phyloP scores from a whole-genome alignment of 2,888 invertebrate genomes.

The Andrena flavipes region DNA sequence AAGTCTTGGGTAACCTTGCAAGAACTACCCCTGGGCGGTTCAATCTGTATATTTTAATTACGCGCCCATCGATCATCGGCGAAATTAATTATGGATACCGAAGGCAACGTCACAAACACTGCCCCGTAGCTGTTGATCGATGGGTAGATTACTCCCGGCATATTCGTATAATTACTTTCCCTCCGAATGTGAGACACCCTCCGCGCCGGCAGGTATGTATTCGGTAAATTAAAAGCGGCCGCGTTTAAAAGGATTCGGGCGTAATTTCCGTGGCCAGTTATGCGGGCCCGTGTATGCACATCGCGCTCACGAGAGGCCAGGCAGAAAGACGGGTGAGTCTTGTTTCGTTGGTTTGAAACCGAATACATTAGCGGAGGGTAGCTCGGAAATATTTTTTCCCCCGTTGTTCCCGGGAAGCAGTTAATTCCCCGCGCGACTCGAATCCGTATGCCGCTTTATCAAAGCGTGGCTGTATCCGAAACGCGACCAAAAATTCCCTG shows the following conservation, averaged over 20 bases:
- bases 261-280: conserved; percentile 9
- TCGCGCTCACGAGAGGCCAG: too few species aligned
- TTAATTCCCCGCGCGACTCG: conserved; percentile 42
- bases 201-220: conserved; percentile 28
- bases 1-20: background rate
- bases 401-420: conserved; percentile 31
- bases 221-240: conserved; percentile 49
- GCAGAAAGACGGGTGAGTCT: conserved; percentile 1
- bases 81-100: conserved; percentile 56
- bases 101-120: conserved; percentile 42
- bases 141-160: conserved; percentile 42
- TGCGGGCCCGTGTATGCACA: background rate
- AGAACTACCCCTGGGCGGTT: background rate
- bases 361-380: conserved; percentile 46
- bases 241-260: conserved; percentile 10
- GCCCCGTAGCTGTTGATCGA: conserved; percentile 47
- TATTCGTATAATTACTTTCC: conserved; percentile 57
- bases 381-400: conserved; percentile 43
- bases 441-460: conserved; percentile 52
- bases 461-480: conserved; percentile 33
- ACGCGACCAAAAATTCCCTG: conserved; percentile 32
- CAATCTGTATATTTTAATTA: conserved; percentile 40
- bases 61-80: conserved; percentile 26
- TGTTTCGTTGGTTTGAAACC: conserved; percentile 32
- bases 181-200: conserved; percentile 20